A percentile compares a stretch with the other conserved stretches of the same genome.
phyloP scores from a whole-genome alignment of 1,140 invertebrate genomes.

The Drosophila kohkoa region DNA sequence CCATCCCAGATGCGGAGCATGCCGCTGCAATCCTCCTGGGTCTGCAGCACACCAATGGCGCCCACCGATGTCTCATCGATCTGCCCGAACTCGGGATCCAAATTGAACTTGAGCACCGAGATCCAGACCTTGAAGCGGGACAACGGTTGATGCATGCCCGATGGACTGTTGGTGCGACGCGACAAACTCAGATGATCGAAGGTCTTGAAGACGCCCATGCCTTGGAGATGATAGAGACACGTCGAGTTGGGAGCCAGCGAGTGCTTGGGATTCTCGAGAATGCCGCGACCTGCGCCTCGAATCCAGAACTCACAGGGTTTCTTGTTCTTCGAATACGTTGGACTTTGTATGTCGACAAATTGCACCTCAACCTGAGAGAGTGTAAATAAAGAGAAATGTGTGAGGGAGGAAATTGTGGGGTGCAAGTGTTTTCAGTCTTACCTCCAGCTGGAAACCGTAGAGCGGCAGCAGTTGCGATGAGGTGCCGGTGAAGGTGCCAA shows the following conservation, averaged over 20 bases:
- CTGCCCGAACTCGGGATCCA: conserved; percentile 80
- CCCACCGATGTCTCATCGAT: conserved; percentile 86
- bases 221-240: conserved; percentile 93
- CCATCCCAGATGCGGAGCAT: conserved; percentile 94
- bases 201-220: conserved; percentile 81
- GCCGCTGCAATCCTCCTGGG: conserved; percentile 90
- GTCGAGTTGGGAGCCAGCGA: conserved; percentile 94
- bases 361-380: conserved; percentile 88
- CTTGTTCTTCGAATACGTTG: conserved; percentile 92
- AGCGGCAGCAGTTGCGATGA: conserved; percentile 89
- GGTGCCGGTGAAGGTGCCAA: conserved; percentile 93
- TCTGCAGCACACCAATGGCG: conserved; percentile 86
- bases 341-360: conserved; percentile 92
- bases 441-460: conserved; percentile 95
- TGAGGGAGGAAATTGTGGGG: conserved; percentile 4
- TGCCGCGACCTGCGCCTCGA: conserved; percentile 90
- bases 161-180: conserved; percentile 69
- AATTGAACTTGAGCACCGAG: conserved; percentile 93
- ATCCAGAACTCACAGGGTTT: conserved; percentile 94
- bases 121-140: conserved; percentile 93
- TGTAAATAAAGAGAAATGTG: background rate
- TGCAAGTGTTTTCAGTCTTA: conserved; percentile 85
- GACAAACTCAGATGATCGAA: conserved; percentile 81
- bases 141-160: conserved; percentile 66
- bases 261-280: conserved; percentile 92